These are phyloP conservation scores for Tenebrio molitor DNA, from an alignment of 1,140 invertebrate species.

Conservation along the genomic window DNA sequence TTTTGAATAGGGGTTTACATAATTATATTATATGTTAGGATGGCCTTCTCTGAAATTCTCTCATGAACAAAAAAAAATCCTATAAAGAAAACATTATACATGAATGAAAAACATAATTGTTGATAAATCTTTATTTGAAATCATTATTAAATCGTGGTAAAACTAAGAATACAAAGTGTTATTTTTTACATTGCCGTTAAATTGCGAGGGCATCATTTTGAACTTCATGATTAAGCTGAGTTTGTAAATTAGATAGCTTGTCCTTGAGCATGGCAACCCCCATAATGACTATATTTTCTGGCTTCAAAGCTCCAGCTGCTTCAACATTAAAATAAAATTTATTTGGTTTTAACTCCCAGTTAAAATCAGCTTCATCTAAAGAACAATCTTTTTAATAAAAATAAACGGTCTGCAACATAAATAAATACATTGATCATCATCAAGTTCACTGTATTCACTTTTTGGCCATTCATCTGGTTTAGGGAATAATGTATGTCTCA, in stretches of 20 bases:
- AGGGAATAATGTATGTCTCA: slow-evolving; percentile 96
- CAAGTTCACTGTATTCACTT: slow-evolving; percentile 95
- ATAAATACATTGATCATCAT: slow-evolving; percentile 89
- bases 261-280: slow-evolving; percentile 94
- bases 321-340: slow-evolving; percentile 99
- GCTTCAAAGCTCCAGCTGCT: slow-evolving; percentile 92
- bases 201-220: slow-evolving; percentile 87
- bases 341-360: slow-evolving; percentile 94
- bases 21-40: too few species aligned
- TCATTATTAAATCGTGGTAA: too few species aligned
- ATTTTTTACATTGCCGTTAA: slow-evolving; percentile 58
- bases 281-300: slow-evolving; percentile 97
- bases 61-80: too few species aligned
- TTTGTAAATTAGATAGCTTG: slow-evolving; percentile 96
- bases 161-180: too few species aligned
- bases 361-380: slow-evolving; percentile 91
- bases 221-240: slow-evolving; percentile 89
- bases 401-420: slow-evolving; percentile 29
- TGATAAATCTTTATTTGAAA: too few species aligned
- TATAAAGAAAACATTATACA: too few species aligned
- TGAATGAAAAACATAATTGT: too few species aligned
- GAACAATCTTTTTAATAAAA: slow-evolving; percentile 22
- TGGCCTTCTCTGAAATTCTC: too few species aligned
- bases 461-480: slow-evolving; percentile 99
- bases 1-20: too few species aligned